Percentiles rank a stretch among this genome's conserved stretches.
Conservation (phyloP, 1,140 invertebrate genomes). For the Epicauta chinensis region DNA sequence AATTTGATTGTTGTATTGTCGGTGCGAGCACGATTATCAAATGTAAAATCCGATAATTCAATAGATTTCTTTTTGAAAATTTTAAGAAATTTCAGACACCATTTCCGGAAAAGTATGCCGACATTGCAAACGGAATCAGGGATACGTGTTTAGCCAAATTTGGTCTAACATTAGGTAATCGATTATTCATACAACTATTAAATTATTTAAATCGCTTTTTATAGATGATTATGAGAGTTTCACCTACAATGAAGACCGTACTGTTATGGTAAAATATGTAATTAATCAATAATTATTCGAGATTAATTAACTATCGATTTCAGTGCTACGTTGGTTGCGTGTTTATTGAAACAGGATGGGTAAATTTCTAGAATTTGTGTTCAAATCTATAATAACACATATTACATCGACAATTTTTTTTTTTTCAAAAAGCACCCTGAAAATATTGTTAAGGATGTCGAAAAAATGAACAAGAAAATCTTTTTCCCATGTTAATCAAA, state of each 20-base stretch:
- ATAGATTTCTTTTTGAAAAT: not conserved
- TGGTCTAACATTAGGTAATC: not conserved
- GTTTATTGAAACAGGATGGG: conserved; percentile 7
- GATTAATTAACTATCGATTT: conserved; percentile 2
- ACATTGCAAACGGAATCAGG: not conserved
- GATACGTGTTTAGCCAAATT: not conserved
- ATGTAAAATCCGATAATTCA: not conserved
- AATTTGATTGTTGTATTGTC: not conserved
- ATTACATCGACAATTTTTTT: too few species aligned
- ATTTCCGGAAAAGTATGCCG: not conserved
- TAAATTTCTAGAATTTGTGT: too few species aligned
- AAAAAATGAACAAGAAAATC: too few species aligned
- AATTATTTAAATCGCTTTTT: not conserved
- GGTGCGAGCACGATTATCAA: too few species aligned
- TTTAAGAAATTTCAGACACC: conserved; percentile 9
- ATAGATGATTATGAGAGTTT: not conserved
- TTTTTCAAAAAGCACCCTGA: too few species aligned
- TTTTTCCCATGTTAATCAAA: too few species aligned
- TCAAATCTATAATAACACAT: too few species aligned
- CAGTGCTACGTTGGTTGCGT: conserved; percentile 13
- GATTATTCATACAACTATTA: too few species aligned
- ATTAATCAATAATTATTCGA: too few species aligned
- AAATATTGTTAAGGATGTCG: too few species aligned
- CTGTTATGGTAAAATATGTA: not conserved
- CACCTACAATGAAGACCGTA: conserved; percentile 1